Evolutionary conservation across 1,140 invertebrate genomes (phyloP).

Genomic region (Venturia canescens): DNA sequence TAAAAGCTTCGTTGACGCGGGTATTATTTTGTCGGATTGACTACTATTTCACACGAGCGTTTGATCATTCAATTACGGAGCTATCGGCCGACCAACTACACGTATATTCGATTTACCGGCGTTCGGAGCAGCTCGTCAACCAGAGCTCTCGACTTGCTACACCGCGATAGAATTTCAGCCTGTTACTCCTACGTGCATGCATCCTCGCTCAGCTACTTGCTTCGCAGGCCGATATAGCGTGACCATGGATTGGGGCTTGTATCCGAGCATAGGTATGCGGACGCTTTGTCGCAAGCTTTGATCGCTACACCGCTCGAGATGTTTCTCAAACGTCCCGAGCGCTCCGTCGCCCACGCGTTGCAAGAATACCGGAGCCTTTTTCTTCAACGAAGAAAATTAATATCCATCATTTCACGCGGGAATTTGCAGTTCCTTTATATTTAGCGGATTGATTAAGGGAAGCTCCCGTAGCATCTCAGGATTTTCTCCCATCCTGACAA

Average conservation of each 20-base stretch:
- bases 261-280: no score
- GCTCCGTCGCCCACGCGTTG: no score
- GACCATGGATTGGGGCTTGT: no score
- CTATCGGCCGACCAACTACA: constrained; percentile 1
- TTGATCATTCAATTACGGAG: constrained; percentile 6
- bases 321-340: no score
- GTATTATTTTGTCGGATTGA: not conserved
- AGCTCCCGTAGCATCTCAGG: not conserved
- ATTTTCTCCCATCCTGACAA: not conserved
- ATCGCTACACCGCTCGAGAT: no score
- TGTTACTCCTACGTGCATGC: no score
- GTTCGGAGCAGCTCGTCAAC: not conserved
- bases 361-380: not conserved
- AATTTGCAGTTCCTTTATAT: not conserved
- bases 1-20: not conserved
- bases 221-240: no score
- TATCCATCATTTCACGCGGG: not conserved
- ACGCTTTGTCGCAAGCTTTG: no score
- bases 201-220: no score
- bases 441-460: not conserved
- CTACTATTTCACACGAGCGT: not conserved
- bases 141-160: constrained; percentile 1
- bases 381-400: not conserved
- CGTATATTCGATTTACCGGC: not conserved
- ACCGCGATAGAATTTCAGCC: not conserved